phyloP scores from a whole-genome alignment of 2,113 vertebrate species.

The Ploceus nigricollis region DNA sequence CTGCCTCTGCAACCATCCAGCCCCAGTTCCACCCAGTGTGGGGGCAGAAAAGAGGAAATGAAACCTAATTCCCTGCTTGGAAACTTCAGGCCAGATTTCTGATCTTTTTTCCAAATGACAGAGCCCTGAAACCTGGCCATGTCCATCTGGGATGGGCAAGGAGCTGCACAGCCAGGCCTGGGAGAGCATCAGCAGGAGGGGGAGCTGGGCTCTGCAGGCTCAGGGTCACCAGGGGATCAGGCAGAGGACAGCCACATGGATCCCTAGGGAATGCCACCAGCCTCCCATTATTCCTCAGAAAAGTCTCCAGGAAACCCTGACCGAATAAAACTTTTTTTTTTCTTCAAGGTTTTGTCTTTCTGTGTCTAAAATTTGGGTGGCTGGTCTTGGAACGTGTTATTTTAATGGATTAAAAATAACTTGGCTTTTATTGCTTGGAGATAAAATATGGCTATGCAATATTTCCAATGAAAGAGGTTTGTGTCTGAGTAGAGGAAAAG shows the following conservation, averaged over 20 bases:
- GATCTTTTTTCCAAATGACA: background rate
- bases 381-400: background rate
- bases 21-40: background rate
- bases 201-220: background rate
- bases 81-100: background rate
- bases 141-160: background rate
- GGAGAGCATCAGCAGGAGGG: background rate
- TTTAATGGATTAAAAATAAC: background rate
- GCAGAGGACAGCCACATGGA: background rate
- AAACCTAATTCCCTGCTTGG: background rate
- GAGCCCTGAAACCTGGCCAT: background rate
- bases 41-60: background rate
- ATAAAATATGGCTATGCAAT: background rate
- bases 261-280: background rate
- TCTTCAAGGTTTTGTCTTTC: background rate
- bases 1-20: background rate
- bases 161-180: background rate
- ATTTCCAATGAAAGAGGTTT: background rate
- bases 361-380: background rate
- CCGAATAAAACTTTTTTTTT: background rate
- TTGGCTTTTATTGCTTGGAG: background rate
- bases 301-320: background rate
- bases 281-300: background rate
- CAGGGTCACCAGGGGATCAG: slow-evolving; percentile 17
- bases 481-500: background rate